Evolutionary conservation across 2,113 vertebrate species (phyloP).

Genomic region (Prinia subflava): DNA sequence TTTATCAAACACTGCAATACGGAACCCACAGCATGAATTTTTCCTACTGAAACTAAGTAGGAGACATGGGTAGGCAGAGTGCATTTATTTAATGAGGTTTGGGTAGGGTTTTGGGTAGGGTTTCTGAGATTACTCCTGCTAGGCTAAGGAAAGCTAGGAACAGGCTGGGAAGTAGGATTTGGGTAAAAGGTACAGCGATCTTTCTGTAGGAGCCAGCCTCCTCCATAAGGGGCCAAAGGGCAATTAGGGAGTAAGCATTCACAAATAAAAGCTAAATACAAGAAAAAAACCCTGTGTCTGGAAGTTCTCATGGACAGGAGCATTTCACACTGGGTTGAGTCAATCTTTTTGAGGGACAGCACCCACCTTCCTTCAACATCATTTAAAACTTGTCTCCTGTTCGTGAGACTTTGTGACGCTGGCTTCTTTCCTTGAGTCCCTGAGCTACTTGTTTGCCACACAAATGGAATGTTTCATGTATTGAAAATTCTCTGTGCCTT

Average conservation of each 20-base stretch:
- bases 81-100: background rate
- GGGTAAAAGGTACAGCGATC: background rate
- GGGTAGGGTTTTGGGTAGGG: background rate
- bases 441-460: background rate
- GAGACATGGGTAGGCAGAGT: background rate
- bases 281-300: background rate
- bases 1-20: background rate
- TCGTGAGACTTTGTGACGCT: background rate
- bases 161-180: background rate
- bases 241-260: background rate
- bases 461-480: background rate
- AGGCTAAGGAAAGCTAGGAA: background rate
- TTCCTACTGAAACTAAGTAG: background rate
- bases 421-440: background rate
- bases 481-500: background rate
- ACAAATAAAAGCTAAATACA: background rate
- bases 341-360: background rate
- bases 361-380: fast-evolving
- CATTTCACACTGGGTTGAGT: background rate
- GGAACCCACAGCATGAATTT: background rate
- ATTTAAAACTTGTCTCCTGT: background rate
- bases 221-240: background rate
- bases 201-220: background rate
- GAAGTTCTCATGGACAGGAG: background rate
- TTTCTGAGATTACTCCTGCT: background rate